Evolutionary conservation across 2,113 vertebrate species (phyloP).

Genomic region (Neogale vison): DNA sequence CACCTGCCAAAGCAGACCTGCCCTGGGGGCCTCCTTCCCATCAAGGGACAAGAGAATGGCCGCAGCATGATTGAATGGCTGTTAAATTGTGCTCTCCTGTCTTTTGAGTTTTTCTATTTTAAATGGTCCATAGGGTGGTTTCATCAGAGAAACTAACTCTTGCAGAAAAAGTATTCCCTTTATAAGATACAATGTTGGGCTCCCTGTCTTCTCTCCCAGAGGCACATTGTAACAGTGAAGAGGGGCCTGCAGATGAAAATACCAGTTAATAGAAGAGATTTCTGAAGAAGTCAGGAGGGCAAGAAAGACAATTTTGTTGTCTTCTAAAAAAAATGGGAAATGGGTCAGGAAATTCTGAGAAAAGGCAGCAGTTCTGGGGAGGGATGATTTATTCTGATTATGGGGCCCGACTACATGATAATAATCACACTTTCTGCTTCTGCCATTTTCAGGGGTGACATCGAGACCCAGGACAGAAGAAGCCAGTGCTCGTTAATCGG

Average conservation of each 20-base stretch:
- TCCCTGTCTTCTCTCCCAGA: not conserved
- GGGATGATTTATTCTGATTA: not conserved
- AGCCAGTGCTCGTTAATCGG: not conserved
- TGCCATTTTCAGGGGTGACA: not conserved
- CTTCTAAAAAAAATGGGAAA: constrained; percentile 42
- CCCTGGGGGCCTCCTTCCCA: not conserved
- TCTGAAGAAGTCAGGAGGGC: constrained; percentile 43
- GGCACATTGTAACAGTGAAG: not conserved
- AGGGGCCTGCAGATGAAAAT: constrained; percentile 24
- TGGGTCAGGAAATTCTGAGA: constrained; percentile 50
- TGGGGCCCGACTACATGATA: not conserved
- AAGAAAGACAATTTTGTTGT: constrained; percentile 35
- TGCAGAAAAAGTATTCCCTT: constrained; percentile 37
- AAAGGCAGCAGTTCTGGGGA: constrained; percentile 1
- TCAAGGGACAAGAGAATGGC: not conserved
- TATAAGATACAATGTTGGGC: not conserved
- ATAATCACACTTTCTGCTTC: not conserved
- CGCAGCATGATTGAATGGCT: not conserved
- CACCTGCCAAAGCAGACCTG: not conserved
- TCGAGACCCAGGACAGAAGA: not conserved
- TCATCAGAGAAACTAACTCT: constrained; percentile 54
- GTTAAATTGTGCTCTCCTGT: not conserved
- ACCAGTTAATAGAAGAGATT: constrained; percentile 25
- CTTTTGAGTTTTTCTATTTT: constrained; percentile 63
- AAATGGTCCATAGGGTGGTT: constrained; percentile 32